Evolutionary conservation across 2,888 invertebrate genomes (phyloP).

Genomic region (Drosophila maculinotata): DNA sequence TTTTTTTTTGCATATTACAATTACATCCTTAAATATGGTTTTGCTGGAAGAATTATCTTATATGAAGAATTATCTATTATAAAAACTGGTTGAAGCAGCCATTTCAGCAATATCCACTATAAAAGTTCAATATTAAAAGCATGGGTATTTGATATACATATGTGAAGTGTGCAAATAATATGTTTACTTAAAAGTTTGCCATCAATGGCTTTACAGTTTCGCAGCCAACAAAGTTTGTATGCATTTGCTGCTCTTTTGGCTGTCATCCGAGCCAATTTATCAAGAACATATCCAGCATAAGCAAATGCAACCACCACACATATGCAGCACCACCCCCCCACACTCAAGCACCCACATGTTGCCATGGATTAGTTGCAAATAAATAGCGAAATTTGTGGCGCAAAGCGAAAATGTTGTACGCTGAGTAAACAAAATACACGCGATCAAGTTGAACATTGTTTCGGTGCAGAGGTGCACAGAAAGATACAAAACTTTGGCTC

Average conservation of each 20-base stretch:
- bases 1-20: too few relatives aligned
- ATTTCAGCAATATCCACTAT: too few relatives aligned
- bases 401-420: conserved; percentile 30
- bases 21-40: too few relatives aligned
- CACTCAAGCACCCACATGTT: conserved; percentile 36
- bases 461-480: conserved; percentile 30
- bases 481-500: conserved; percentile 54
- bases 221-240: conserved; percentile 6
- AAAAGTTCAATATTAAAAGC: background rate
- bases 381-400: conserved; percentile 47
- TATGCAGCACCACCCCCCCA: background rate
- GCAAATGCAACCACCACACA: conserved; percentile 5
- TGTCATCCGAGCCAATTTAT: conserved; percentile 28
- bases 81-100: background rate
- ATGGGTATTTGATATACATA: background rate
- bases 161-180: too few relatives aligned
- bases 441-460: conserved; percentile 34
- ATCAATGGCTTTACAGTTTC: background rate
- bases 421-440: conserved; percentile 52
- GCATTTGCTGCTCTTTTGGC: conserved; percentile 13
- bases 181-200: background rate
- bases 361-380: conserved; percentile 48
- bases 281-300: conserved; percentile 5
- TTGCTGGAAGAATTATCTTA: too few relatives aligned
- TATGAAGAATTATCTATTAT: too few relatives aligned